Evolutionary conservation across 2,888 invertebrate genomes (phyloP).

Genomic region (Diachrysia chrysitis): DNA sequence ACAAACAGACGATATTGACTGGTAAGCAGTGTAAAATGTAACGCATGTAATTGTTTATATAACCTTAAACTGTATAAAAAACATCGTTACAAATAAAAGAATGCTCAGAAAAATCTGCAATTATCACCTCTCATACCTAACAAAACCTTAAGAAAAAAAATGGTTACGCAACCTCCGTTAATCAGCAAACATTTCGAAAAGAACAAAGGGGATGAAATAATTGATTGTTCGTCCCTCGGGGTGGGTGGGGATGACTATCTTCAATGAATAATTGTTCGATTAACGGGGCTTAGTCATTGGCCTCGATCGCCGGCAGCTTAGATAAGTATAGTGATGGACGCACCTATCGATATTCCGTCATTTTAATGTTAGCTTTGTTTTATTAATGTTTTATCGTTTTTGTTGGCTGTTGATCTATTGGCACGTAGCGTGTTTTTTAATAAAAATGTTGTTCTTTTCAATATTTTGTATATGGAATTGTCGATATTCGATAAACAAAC

Average conservation of each 20-base stretch:
- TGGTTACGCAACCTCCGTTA: slow-evolving; percentile 16
- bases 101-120: no score
- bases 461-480: no score
- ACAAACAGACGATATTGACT: no score
- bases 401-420: not conserved
- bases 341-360: slow-evolving; percentile 36
- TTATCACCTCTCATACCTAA: not conserved
- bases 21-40: no score
- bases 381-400: not conserved
- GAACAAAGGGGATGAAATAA: slow-evolving; percentile 58
- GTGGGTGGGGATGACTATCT: slow-evolving; percentile 66
- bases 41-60: no score
- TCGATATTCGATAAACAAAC: no score
- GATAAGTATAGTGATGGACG: slow-evolving; percentile 67
- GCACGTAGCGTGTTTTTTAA: no score
- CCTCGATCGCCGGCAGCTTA: slow-evolving; percentile 75
- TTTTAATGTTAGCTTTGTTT: slow-evolving; percentile 18
- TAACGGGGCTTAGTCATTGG: slow-evolving; percentile 84
- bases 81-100: no score
- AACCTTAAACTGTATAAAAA: no score
- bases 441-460: no score
- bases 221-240: slow-evolving; percentile 58
- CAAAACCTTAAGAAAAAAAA: slow-evolving; percentile 22
- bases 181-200: slow-evolving; percentile 42
- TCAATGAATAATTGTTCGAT: slow-evolving; percentile 87